phyloP scores from a whole-genome alignment of 92 coral and sea anemone species.

The Galaxea fascicularis region DNA sequence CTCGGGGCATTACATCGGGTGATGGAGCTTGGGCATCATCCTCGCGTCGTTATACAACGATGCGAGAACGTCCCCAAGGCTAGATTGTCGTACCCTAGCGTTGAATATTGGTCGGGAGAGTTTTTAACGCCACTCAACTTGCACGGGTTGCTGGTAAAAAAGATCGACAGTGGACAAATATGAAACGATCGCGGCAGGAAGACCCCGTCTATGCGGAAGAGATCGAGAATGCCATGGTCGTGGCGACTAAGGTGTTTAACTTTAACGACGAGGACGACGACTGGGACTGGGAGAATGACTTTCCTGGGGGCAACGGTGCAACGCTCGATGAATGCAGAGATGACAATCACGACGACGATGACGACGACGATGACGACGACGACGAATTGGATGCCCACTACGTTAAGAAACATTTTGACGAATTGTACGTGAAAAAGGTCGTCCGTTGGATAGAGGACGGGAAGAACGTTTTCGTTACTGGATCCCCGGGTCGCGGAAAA shows the following conservation, averaged over 20 bases:
- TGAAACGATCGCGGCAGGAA: not conserved
- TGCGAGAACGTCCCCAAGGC: not conserved
- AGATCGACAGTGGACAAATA: not conserved
- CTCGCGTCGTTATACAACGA: not conserved
- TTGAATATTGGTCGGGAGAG: not conserved
- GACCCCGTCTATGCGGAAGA: not conserved
- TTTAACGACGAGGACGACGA: not conserved
- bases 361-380: not conserved
- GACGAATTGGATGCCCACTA: not conserved
- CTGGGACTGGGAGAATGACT: not conserved
- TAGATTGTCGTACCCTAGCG: too few relatives aligned
- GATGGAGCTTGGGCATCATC: not conserved
- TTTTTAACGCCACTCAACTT: not conserved
- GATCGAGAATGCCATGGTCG: too few relatives aligned
- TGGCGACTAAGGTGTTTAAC: not conserved
- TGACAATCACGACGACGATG: not conserved
- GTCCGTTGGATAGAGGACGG: conserved; percentile 14
- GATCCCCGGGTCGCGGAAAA: conserved; percentile 7
- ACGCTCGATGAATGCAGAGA: not conserved
- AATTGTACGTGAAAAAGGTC: not conserved
- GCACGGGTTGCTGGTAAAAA: not conserved
- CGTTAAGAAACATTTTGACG: conserved; percentile 16
- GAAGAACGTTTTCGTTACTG: not conserved
- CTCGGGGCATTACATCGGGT: not conserved
- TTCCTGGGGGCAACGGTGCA: too few relatives aligned